Base-by-base conservation (phyloP, 2,888 invertebrate genomes). In the Drosophila borborema region DNA sequence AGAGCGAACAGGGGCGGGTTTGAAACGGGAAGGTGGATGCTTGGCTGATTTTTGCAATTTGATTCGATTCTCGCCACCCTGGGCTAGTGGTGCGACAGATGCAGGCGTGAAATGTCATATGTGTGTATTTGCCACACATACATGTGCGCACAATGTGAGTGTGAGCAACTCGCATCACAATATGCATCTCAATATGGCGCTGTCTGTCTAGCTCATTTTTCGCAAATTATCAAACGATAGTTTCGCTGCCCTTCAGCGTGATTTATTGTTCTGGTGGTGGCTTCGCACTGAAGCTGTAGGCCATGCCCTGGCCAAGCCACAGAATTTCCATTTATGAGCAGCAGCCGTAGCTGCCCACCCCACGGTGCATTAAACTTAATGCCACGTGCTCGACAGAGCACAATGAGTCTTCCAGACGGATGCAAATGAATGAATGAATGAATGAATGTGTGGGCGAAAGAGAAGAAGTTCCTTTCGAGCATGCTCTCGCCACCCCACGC, bases 321-420 rank as follows among this genome's bases (percentile, higher is more conserved):
- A 61, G 62, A 80, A 87, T 89, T 82, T 85, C 76, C 85, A 89
- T 85, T 74, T 76, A 64, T 69, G 59, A 54, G 46, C 59, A 28
- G 46, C 23, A 16, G 48, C 48, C 28, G 54, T 48, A 10, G 45
- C 59, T 55, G 63, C 48, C 68, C 14, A 63, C 73, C 83, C 59
- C 77, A 82, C 72, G 69, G 60, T 49, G 64, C 80, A 89, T 85
- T 87, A 72, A 82, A 72, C 82, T 85, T 66, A 77, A 80, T 88
- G 88, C 55, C 82, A 73, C 64, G 65, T 68, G 84, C 74, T 73
- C 48, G 40, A 69, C 62, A 51, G 34, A 64, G 68, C 84, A 68
- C 69, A 69, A 64, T 51, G 45, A 34, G 36, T 8, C 20, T 38
- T 31, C 40, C 45, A 64, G 54, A 48, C 67, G 54, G 38, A 36